Base-by-base conservation (phyloP, 2,113 vertebrate species). In the Hydrochoerus hydrochaeris region DNA sequence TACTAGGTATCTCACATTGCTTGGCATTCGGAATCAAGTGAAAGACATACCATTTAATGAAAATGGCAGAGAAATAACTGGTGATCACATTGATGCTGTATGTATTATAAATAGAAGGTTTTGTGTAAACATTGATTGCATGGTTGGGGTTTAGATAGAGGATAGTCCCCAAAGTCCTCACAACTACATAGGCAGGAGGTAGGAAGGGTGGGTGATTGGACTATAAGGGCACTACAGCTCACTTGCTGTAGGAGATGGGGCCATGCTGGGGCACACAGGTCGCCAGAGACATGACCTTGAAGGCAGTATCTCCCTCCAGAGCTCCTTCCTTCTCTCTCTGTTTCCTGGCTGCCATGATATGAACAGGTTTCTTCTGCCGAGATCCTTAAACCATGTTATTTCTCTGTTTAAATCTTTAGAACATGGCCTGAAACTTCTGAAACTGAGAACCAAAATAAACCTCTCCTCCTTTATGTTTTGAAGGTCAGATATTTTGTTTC, bases 1-100 rank as follows among this genome's bases (percentile, higher is more conserved):
- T n/a, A 84, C 12, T 71, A 83, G 57, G 24, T 92, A 77, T 46
- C 30, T 88, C 30, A 94, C 32, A 85, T 7, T 67, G 80, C 44
- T 93, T 77, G n/a, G 12, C n/a, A 91, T 86, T 58, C 71, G 38
- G 20, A 58, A 93, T 81, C 93, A 93, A 85, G 32, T 35, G 57
- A 94, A 95, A 80, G 73, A 77, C 52, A 11, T 73, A 17, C 19
- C 7, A 73, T 60, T 80, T 91, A 93, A 49, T 88, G 63, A 80
- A 92, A 93, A 35, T 62, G 41, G 58, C 65, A 87, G 24, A 69
- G 26, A 92, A 93, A 46, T 90, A 90, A 75, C 20, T 67, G 54
- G 52, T 63, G 26, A 67, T 30, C 62, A 82, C 11, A 19, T 22
- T 82, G 52, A 49, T 69, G 78, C 77, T 52, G 26, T 71, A 22